phyloP scores from a whole-genome alignment of 30 jellyfish, hydroid and myxozoan genomes.

The Chironex yamaguchii region DNA sequence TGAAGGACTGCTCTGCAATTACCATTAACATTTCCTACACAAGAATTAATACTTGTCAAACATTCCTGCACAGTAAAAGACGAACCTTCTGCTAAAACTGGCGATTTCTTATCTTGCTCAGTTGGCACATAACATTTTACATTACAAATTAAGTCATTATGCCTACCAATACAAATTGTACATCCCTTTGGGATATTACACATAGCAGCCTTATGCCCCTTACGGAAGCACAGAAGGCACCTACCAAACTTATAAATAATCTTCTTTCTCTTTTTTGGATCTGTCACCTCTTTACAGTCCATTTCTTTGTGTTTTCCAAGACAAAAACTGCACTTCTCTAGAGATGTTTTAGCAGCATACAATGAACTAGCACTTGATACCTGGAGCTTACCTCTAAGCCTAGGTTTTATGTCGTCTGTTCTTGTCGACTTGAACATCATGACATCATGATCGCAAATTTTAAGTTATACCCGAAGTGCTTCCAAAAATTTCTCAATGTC shows the following conservation, averaged over 20 bases:
- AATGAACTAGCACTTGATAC: background rate
- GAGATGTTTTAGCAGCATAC: background rate
- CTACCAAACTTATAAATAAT: constrained; percentile 8
- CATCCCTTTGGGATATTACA: background rate
- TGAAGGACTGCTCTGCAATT: constrained; percentile 2
- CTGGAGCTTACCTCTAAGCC: background rate
- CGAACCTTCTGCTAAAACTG: too few relatives aligned
- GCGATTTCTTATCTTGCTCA: too few relatives aligned
- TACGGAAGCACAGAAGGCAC: constrained; percentile 1
- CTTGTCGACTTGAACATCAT: background rate
- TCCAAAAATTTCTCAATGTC: background rate
- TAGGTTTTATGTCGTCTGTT: background rate
- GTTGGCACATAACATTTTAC: too few relatives aligned
- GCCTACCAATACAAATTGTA: background rate
- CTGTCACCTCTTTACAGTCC: constrained; percentile 1
- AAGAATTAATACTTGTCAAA: too few relatives aligned
- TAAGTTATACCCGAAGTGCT: background rate
- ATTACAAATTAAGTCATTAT: background rate
- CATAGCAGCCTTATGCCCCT: constrained; percentile 17
- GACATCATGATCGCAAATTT: background rate
- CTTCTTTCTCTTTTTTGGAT: background rate
- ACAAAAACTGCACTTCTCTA: background rate
- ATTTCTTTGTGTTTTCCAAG: background rate
- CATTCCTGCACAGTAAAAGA: too few relatives aligned
- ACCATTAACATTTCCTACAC: too few relatives aligned